Base-by-base conservation (phyloP, 2,888 invertebrate genomes). In the Xestia xanthographa region DNA sequence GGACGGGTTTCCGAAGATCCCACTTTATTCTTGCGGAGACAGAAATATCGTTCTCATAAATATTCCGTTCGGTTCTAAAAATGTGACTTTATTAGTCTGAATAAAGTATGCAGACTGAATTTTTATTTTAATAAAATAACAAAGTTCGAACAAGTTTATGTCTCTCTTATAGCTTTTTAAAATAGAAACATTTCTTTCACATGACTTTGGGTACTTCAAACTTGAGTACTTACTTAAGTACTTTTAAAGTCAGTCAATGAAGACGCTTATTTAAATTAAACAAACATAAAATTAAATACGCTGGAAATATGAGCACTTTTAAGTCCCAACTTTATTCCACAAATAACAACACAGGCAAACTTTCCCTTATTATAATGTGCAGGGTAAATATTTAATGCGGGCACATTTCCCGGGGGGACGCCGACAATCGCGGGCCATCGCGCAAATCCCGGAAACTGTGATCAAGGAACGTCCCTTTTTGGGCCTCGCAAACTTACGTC, bases 361-460 rank as follows among this genome's bases (percentile, higher is more conserved):
- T 83, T 80, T 81, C 45, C 75, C 68, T 73, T 80, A 87, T 82
- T 76, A 81, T 86, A 86, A 86, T 84, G 84, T 84, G 74, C 66
- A 48, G 72, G 69, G 73, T 87, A 77, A 83, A 82, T 86, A 82
- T 75, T 45, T 81, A 86, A 87, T 80, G 79, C 69, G 66, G 68
- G 45, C 75, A 74, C 82, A 82, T 84, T 84, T 84, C 86, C 85
- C 77, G 66, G 60, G 78, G 74, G 77, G 78, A 68, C 38, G 56
- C 66, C 71, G 70, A 80, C 84, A 87, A 82, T 80, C 65, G 83
- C 62, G 68, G 74, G 48, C 48, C 77, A 77, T 69, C 66, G 80
- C 56, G 75, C 76, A 72, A 77, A 84, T 82, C 87, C 84, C 80
- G 80, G 79, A 82, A 79, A 82, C 70, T 71, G 74, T 77, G 76